Percentiles rank a stretch among this genome's conserved stretches.
phyloP scores from a whole-genome alignment of 2,113 vertebrate genomes.

The Thomomys bottae region DNA sequence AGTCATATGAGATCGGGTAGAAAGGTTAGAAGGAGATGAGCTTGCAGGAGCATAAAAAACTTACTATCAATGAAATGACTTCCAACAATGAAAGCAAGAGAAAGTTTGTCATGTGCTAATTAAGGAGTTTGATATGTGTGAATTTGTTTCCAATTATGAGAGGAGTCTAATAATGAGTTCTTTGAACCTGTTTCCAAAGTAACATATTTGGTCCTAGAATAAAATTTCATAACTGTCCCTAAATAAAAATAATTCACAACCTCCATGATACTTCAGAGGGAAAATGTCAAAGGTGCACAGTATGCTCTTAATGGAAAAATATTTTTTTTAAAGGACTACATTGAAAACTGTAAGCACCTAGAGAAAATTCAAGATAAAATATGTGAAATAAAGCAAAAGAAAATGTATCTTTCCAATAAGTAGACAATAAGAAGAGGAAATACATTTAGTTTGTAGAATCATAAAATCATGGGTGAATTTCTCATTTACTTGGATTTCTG shows the following conservation, averaged over 20 bases:
- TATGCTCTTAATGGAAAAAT: conserved; percentile 56
- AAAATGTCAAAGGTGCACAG: conserved; percentile 59
- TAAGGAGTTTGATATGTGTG: conserved; percentile 73
- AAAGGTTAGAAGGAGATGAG: conserved; percentile 58
- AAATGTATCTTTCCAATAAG: conserved; percentile 12
- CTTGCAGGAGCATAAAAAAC: conserved; percentile 58
- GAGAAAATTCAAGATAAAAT: conserved; percentile 32
- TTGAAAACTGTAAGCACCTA: conserved; percentile 39
- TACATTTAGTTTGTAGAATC: not conserved
- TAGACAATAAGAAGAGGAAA: conserved; percentile 26
- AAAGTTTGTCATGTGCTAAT: conserved; percentile 77
- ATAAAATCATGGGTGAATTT: conserved; percentile 48
- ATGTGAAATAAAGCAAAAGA: conserved; percentile 45
- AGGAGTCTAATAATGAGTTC: conserved; percentile 74
- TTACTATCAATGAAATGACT: conserved; percentile 58
- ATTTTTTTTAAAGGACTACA: not conserved
- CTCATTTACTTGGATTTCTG: conserved; percentile 18
- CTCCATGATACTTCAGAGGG: conserved; percentile 49
- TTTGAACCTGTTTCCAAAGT: conserved; percentile 78
- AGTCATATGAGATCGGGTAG: conserved; percentile 48
- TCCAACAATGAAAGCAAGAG: conserved; percentile 60
- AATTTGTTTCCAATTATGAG: conserved; percentile 79
- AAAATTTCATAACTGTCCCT: conserved; percentile 68
- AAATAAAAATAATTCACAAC: conserved; percentile 78
- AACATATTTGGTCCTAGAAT: conserved; percentile 69